Evolutionary conservation across 1,140 invertebrate species (phyloP).

Genomic region (Drosophila paulistorum): DNA sequence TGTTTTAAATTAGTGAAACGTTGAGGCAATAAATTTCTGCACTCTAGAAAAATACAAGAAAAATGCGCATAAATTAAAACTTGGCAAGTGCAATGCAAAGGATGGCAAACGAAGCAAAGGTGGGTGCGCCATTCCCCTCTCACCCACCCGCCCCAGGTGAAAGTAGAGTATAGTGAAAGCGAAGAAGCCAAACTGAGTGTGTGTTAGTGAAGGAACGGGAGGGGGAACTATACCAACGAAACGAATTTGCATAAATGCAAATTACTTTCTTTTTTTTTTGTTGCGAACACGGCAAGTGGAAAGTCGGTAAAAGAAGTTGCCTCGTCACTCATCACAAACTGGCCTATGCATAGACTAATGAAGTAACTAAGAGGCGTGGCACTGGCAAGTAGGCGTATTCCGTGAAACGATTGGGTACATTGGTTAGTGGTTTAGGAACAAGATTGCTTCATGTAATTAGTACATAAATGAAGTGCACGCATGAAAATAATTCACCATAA

Average conservation of each 20-base stretch:
- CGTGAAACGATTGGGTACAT: slow-evolving; percentile 21
- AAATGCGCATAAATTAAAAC: slow-evolving; percentile 71
- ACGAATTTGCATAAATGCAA: slow-evolving; percentile 73
- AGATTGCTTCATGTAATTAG: neutral
- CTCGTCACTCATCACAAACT: slow-evolving; percentile 53
- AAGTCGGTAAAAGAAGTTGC: slow-evolving; percentile 20
- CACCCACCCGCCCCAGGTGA: slow-evolving; percentile 33
- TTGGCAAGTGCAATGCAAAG: slow-evolving; percentile 45
- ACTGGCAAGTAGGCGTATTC: slow-evolving; percentile 21
- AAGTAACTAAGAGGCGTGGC: slow-evolving; percentile 63
- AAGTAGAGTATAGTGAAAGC: slow-evolving; percentile 59
- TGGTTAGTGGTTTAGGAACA: neutral
- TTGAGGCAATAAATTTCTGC: slow-evolving; percentile 55
- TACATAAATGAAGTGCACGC: neutral
- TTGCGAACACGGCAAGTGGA: slow-evolving; percentile 1
- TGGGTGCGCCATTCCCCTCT: neutral
- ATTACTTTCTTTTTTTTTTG: slow-evolving; percentile 29
- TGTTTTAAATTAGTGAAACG: slow-evolving; percentile 23
- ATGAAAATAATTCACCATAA: neutral
- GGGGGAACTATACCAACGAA: neutral
- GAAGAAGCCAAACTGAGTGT: slow-evolving; percentile 27
- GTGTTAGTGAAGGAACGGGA: neutral
- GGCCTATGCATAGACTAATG: slow-evolving; percentile 53
- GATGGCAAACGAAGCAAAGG: too few species aligned
- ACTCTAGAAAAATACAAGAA: slow-evolving; percentile 53